phyloP scores from a whole-genome alignment of 2,113 vertebrate species.

The Hepsetus odoe region DNA sequence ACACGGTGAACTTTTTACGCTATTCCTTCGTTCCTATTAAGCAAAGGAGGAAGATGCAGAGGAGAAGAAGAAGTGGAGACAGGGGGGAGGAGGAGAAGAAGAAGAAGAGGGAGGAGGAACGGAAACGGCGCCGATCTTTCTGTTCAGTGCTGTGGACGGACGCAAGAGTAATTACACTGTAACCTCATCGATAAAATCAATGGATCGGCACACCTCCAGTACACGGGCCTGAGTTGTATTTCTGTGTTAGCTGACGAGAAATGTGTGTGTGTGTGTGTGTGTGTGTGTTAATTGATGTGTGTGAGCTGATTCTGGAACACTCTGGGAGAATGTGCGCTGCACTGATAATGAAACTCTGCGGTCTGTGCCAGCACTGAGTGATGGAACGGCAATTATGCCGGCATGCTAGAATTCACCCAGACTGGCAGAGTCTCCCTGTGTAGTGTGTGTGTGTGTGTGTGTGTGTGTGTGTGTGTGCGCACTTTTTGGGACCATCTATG shows the following conservation, averaged over 20 bases:
- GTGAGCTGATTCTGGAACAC: constrained; percentile 35
- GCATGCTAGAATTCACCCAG: constrained; percentile 26
- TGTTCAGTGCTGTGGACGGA: background rate
- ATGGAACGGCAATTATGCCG: constrained; percentile 32
- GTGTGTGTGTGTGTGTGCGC: too few relatives aligned
- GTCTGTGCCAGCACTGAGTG: constrained; percentile 5
- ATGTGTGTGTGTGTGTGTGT: constrained; percentile 4
- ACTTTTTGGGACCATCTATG: background rate
- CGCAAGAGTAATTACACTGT: background rate
- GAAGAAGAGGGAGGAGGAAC: too few relatives aligned
- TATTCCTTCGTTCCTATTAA: too few relatives aligned
- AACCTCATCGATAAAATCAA: background rate
- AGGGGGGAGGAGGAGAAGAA: too few relatives aligned
- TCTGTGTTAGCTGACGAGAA: background rate
- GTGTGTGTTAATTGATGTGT: constrained; percentile 28
- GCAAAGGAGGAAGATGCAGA: too few relatives aligned
- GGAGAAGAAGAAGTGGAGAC: too few relatives aligned
- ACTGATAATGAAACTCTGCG: constrained; percentile 46
- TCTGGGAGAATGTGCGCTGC: constrained; percentile 46
- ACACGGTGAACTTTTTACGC: too few relatives aligned
- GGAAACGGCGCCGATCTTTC: too few relatives aligned
- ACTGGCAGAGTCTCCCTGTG: background rate
- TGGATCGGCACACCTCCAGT: background rate
- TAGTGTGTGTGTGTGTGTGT: background rate
- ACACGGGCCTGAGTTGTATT: background rate